Evolutionary conservation across 2,113 vertebrate genomes (phyloP).

Genomic region (Campylorhamphus procurvoides): DNA sequence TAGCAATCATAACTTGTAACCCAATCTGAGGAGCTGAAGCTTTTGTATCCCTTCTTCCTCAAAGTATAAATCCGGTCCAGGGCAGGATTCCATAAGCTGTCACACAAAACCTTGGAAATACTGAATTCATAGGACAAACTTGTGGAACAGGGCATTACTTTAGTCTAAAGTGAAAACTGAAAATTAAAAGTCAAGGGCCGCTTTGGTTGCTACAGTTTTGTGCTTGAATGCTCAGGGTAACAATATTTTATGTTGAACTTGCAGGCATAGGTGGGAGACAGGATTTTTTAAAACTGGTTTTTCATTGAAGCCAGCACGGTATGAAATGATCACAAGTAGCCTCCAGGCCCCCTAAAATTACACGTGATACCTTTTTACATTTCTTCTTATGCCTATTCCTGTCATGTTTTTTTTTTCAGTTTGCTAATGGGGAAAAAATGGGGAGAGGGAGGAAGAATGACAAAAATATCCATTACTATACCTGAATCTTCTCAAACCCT

Average conservation of each 20-base stretch:
- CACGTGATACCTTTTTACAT: neutral
- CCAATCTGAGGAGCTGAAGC: neutral
- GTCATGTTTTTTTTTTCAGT: neutral
- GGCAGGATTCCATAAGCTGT: neutral
- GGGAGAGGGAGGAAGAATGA: accelerated
- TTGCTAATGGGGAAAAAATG: neutral
- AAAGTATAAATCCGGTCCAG: neutral
- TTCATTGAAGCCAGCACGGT: neutral
- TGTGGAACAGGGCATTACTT: neutral
- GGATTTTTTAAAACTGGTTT: neutral
- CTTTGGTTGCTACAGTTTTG: neutral
- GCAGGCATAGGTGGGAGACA: neutral
- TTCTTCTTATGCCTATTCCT: neutral
- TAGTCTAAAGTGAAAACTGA: neutral
- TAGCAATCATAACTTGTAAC: neutral
- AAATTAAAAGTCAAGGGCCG: neutral
- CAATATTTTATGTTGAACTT: neutral
- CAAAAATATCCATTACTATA: neutral
- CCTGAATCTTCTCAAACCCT: neutral
- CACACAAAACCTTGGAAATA: neutral
- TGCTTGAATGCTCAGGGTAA: neutral
- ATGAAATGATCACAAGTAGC: neutral
- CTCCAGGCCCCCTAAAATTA: neutral
- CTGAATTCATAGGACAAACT: neutral
- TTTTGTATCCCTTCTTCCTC: neutral